Conservation (phyloP, 2,797 vertebrate species). For the Phrynocephalus forsythii region DNA sequence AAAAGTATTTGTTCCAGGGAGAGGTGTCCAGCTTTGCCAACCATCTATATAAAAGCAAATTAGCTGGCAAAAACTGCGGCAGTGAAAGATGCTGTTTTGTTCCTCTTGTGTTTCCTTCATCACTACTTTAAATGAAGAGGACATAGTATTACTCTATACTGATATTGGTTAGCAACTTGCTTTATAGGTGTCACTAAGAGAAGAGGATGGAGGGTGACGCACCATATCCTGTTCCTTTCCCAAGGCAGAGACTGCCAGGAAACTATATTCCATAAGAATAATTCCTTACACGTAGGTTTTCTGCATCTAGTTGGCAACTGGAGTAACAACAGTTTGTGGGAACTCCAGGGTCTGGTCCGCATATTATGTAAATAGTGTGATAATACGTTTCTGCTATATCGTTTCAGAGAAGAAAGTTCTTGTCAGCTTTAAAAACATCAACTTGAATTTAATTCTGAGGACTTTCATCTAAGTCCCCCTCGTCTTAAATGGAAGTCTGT, state of each 20-base stretch:
- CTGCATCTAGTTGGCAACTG: not conserved
- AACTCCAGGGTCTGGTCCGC: too few relatives aligned
- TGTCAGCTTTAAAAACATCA: too few relatives aligned
- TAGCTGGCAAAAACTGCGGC: constrained; percentile 14
- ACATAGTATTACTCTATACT: not conserved
- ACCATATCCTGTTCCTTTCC: not conserved
- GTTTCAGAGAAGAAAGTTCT: too few relatives aligned
- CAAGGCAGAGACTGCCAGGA: not conserved
- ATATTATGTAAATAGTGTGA: too few relatives aligned
- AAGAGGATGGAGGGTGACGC: not conserved
- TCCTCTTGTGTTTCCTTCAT: constrained; percentile 4
- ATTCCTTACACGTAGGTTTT: not conserved
- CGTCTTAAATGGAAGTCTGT: too few relatives aligned
- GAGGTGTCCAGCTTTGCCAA: constrained; percentile 23
- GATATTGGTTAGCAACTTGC: not conserved
- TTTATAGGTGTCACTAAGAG: not conserved
- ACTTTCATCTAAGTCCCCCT: too few relatives aligned
- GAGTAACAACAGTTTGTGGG: too few relatives aligned
- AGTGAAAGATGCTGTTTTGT: not conserved
- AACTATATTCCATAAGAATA: not conserved
- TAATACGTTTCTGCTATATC: too few relatives aligned
- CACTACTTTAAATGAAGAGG: not conserved
- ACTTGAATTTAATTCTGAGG: too few relatives aligned
- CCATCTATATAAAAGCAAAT: constrained; percentile 2
- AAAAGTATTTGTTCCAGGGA: not conserved